Conservation (phyloP, 2,113 vertebrate species). For the Pteruthius melanotis region DNA sequence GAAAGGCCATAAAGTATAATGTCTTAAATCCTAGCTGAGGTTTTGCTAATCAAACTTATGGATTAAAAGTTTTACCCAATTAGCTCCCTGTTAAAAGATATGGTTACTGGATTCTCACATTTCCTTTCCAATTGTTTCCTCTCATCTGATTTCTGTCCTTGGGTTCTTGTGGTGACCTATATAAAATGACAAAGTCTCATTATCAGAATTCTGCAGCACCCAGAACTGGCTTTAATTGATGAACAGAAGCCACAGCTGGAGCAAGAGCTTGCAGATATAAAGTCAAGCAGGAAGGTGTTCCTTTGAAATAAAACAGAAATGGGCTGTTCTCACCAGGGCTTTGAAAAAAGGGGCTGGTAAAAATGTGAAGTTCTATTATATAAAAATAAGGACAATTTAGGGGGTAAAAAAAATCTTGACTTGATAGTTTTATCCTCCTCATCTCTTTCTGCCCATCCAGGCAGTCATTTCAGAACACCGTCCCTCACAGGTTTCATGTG, state of each 20-base stretch:
- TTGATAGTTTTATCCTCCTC: neutral
- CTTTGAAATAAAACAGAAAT: conserved; percentile 18
- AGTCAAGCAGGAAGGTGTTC: neutral
- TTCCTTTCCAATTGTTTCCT: neutral
- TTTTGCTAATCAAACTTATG: conserved; percentile 1
- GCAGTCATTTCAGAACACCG: neutral
- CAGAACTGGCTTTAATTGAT: neutral
- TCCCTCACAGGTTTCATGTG: neutral
- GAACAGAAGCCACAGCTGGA: conserved; percentile 32
- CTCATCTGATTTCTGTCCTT: conserved; percentile 1
- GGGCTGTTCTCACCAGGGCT: neutral
- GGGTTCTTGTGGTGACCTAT: conserved; percentile 33
- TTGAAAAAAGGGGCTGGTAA: neutral
- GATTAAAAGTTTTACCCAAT: conserved; percentile 8
- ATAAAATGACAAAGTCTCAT: conserved; percentile 32
- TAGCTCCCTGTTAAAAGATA: conserved; percentile 29
- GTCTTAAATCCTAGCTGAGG: neutral
- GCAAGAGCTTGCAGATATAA: neutral
- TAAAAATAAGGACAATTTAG: neutral
- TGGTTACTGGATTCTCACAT: neutral
- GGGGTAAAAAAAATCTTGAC: neutral
- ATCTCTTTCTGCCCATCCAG: neutral
- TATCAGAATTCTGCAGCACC: conserved; percentile 32
- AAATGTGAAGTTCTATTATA: neutral
- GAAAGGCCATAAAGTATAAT: neutral